phyloP scores from a whole-genome alignment of 2,113 vertebrate genomes.

The Mobula hypostoma region DNA sequence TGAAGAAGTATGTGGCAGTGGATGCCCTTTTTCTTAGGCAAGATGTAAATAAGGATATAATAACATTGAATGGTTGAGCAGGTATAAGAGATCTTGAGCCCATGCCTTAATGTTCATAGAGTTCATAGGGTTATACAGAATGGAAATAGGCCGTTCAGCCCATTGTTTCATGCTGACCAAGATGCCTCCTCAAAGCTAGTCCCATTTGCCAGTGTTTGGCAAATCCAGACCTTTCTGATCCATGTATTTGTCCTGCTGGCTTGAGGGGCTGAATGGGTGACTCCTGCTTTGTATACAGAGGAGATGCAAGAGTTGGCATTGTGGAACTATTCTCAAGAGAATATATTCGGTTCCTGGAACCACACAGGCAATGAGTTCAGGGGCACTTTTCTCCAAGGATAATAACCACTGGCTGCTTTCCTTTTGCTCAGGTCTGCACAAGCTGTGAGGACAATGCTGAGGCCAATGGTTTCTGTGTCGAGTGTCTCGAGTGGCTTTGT shows the following conservation, averaged over 20 bases:
- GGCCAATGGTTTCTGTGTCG: constrained; percentile 90
- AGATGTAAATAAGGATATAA: no score
- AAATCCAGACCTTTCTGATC: no score
- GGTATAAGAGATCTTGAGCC: no score
- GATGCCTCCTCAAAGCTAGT: no score
- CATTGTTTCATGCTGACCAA: no score
- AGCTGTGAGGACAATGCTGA: constrained; percentile 97
- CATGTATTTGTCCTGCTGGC: no score
- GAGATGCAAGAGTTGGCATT: background rate
- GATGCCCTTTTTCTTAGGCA: background rate
- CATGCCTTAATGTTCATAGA: no score
- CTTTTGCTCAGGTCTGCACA: constrained; percentile 73
- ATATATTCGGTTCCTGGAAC: background rate
- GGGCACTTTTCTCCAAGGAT: background rate
- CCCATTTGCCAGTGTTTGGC: no score
- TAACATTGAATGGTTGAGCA: no score
- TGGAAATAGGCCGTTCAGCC: no score
- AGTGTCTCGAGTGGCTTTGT: constrained; percentile 94
- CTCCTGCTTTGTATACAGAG: background rate
- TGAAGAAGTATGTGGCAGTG: background rate
- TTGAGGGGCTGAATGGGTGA: no score
- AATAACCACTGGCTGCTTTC: background rate
- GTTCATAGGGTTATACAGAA: no score
- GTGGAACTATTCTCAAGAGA: background rate
- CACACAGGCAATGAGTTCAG: background rate